phyloP scores from a whole-genome alignment of 2,113 vertebrate genomes.

The Dicrurus megarhynchus region DNA sequence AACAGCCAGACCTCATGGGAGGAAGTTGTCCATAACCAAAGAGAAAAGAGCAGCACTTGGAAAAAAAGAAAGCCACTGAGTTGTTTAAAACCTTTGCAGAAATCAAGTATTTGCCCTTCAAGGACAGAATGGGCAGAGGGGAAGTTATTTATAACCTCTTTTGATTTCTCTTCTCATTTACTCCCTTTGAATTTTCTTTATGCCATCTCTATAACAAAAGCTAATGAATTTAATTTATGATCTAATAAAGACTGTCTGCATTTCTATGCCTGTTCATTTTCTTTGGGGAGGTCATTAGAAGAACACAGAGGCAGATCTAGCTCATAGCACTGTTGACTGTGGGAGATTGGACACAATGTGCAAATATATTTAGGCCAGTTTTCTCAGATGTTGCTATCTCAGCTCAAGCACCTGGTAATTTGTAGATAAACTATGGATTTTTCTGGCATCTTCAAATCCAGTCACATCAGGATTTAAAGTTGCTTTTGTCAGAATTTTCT shows the following conservation, averaged over 20 bases:
- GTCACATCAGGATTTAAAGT: neutral
- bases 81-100: neutral
- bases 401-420: neutral
- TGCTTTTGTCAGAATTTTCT: neutral
- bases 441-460: neutral
- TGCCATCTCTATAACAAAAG: neutral
- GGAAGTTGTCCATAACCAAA: neutral
- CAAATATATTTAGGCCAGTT: neutral
- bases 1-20: neutral
- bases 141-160: constrained; percentile 20
- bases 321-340: neutral
- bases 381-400: neutral
- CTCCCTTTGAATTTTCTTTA: neutral
- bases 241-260: constrained; percentile 8
- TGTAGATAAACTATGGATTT: neutral
- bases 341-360: neutral
- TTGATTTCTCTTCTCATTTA: constrained; percentile 11
- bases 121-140: neutral
- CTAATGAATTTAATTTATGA: constrained; percentile 10
- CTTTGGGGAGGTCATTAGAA: neutral
- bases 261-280: neutral
- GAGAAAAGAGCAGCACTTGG: neutral
- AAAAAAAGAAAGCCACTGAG: neutral
- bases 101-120: neutral
- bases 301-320: neutral